Conservation (phyloP, 2,888 invertebrate species). For the Creontiades dilutus region DNA sequence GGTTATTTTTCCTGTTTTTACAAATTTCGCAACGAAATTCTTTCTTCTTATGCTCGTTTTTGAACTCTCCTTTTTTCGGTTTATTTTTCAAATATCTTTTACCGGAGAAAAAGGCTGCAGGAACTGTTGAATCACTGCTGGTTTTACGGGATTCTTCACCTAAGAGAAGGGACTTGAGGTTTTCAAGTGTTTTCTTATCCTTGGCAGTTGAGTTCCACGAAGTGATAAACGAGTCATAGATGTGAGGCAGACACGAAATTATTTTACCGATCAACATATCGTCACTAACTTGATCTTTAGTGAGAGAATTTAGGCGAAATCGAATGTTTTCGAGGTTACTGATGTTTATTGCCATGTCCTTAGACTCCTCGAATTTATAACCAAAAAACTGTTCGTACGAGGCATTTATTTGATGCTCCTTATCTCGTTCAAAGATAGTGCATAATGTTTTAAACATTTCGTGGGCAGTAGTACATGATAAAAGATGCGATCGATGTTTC, state of each 20-base stretch:
- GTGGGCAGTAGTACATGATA: slow-evolving; percentile 15
- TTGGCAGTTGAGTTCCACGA: not conserved
- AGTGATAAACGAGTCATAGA: not conserved
- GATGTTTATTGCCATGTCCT: slow-evolving; percentile 49
- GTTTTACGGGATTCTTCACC: not conserved
- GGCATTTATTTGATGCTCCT: slow-evolving; percentile 44
- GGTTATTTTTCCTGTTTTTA: slow-evolving; percentile 36
- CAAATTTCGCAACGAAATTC: slow-evolving; percentile 35
- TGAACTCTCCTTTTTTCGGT: not conserved
- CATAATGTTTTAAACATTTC: slow-evolving; percentile 4
- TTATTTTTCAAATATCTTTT: not conserved
- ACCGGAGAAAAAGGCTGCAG: slow-evolving; percentile 13
- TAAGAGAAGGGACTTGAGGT: not conserved
- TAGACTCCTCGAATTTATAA: slow-evolving; percentile 34
- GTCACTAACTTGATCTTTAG: not conserved
- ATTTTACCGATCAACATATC: slow-evolving; percentile 31
- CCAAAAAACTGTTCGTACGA: slow-evolving; percentile 55
- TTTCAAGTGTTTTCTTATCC: slow-evolving; percentile 5
- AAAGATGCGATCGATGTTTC: slow-evolving; percentile 44
- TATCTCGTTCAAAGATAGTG: slow-evolving; percentile 40
- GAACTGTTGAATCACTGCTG: not conserved
- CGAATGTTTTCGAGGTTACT: slow-evolving; percentile 52
- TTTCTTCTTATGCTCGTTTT: not conserved
- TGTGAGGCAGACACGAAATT: not conserved
- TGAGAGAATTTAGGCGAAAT: slow-evolving; percentile 38